Evolutionary conservation across 2,888 invertebrate species (phyloP).

Genomic region (Oscheius sp.): DNA sequence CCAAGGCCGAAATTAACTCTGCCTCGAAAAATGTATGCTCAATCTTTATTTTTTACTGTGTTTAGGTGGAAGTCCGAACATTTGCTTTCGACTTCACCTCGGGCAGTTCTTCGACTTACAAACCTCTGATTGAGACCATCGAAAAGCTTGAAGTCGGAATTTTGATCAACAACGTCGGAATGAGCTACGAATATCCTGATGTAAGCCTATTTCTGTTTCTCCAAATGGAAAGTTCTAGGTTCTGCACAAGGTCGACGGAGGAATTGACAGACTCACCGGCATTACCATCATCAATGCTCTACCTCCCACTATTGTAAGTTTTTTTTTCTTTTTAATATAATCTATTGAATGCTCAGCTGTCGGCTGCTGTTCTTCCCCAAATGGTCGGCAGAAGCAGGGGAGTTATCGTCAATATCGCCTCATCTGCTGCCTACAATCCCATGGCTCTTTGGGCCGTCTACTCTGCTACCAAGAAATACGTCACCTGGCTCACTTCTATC

Average conservation of each 20-base stretch:
- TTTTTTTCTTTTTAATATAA: background rate
- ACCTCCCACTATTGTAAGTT: slow-evolving; percentile 80
- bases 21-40: slow-evolving; percentile 42
- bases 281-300: slow-evolving; percentile 85
- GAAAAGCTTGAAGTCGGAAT: slow-evolving; percentile 65
- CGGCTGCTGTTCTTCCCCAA: slow-evolving; percentile 84
- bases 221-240: slow-evolving; percentile 36
- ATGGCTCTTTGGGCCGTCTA: slow-evolving; percentile 81
- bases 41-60: background rate
- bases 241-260: slow-evolving; percentile 68
- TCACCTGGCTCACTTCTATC: slow-evolving; percentile 70
- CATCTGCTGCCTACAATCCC: slow-evolving; percentile 84
- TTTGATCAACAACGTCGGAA: slow-evolving; percentile 89
- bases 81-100: slow-evolving; percentile 68
- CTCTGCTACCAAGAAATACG: slow-evolving; percentile 82
- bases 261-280: slow-evolving; percentile 62
- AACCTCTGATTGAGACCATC: slow-evolving; percentile 60
- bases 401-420: slow-evolving; percentile 89
- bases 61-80: slow-evolving; percentile 62
- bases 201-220: slow-evolving; percentile 47
- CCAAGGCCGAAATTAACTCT: slow-evolving; percentile 66
- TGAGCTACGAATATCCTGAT: slow-evolving; percentile 87
- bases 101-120: slow-evolving; percentile 57
- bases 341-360: slow-evolving; percentile 78
- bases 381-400: slow-evolving; percentile 87